Base-by-base conservation (phyloP, 2,888 invertebrate species). In the Apamea sordens region DNA sequence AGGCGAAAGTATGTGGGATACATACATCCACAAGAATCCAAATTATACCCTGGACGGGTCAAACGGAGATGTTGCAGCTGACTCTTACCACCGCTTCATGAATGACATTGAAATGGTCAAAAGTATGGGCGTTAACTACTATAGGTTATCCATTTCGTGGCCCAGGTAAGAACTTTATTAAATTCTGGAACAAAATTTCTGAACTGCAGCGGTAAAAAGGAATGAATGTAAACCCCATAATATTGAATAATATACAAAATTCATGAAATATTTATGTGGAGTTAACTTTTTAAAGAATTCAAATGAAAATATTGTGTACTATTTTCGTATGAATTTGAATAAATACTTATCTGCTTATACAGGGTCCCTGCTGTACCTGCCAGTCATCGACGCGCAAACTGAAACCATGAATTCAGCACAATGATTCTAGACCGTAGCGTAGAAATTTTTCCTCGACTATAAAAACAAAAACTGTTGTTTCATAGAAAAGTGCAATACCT, bases 61-160 rank as follows among this genome's bases (percentile, higher is more conserved):
- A 0, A 98, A 97, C 75, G 98, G 97, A 0, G 98, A 98, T 86
- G 93, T 98, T 0, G 98, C 98, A 0, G 97, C 98, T 64, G 98
- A 98, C 91, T 98, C 98, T 10, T 98, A 98, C 91, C 97, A 98
- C 91, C 97, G 97, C 88, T 98, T 97, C 89, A 97, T 95, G 86
- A 96, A 97, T 32, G 98, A 98, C 89, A 97, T 98, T 0, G 93
- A 97, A 85, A 97, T 98, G 94, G 91, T 98, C 2, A 95, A 96
- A 82, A 96, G 97, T 61, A 92, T 98, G 24, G 97, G 97, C 18
- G 97, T 98, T 0, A 94, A 97, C 76, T 97, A 97, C 86, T 98
- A 98, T 91, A 96, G 98, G 32, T 97, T 98, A 92, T 98, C 98
- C 0, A 95, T 98, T 71, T 97, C 98, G 0, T 99, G 98, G 98